Evolutionary conservation across 2,888 invertebrate genomes (phyloP), one percentile per base, ranked within the genome.

Genomic region (Bombylius discolor): DNA sequence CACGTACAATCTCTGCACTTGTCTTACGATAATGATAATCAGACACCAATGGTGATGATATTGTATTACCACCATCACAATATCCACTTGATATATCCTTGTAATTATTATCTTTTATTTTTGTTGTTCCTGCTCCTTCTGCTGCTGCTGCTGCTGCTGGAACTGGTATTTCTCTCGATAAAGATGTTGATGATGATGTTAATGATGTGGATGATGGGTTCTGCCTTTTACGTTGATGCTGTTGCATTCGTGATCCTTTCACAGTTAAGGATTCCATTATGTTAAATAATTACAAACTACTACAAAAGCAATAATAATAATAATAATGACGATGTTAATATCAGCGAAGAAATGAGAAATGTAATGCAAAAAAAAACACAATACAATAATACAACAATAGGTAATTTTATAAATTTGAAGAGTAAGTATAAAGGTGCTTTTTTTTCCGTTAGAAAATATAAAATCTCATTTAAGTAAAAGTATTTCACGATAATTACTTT

Each of bases 1-100:
- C 88, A 68, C 82, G 85, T 64, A 88, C 87, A 64, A 88, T 86
- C 71, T 89, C 87, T 0, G 87, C 85, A 46, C 87, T 87, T 4
- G 88, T 87, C 72, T 87, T 86, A 54, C 84, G 68, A 59, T 62
- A 56, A 42, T 42, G 39, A 42, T 42, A 42, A 42, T 50, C 49
- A 39, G 44, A 7, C 12, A 48, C 8, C 32, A 23, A 46, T 42
- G 39, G 39, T 11, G 4, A 8, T 11, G 39, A 11, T 11, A 42
- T 42, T 11, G 39, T 42, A 36, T 6, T 36, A 36, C 6, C 9
- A 42, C 11, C 11, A 23, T 23, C 23, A 23, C 23, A 39, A 39
- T 3, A 7, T 48, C 48, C 48, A 48, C 11, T 48, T 5, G 48
- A 7, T 23, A 31, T 32, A 48, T 31, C 31, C n/a, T 48, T 23